These are phyloP conservation scores for Zaprionus nigranus DNA, from an alignment of 1,140 invertebrate genomes.

Conservation along the genomic window DNA sequence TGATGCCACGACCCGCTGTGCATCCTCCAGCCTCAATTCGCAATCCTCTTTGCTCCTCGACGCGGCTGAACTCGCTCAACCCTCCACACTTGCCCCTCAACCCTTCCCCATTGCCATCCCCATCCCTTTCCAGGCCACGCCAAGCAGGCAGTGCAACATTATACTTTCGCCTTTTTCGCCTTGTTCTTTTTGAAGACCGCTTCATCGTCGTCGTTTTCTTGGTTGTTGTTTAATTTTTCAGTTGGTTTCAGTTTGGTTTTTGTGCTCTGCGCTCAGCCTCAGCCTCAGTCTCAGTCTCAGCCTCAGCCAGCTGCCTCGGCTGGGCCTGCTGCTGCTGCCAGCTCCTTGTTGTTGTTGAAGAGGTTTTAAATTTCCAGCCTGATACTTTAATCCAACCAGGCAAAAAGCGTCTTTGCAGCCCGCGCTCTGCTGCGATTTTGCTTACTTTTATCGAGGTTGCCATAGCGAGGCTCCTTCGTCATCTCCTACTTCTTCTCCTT, in stretches of 20 bases:
- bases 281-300: background rate
- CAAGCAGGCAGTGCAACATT: conserved; percentile 42
- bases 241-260: conserved; percentile 61
- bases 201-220: conserved; percentile 42
- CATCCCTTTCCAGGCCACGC: background rate
- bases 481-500: background rate
- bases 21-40: conserved; percentile 7
- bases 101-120: background rate
- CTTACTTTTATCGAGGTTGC: conserved; percentile 46
- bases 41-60: background rate
- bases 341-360: conserved; percentile 31
- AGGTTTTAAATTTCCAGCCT: conserved; percentile 65
- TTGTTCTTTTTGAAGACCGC: conserved; percentile 44
- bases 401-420: conserved; percentile 30
- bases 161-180: conserved; percentile 49
- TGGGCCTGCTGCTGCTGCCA: conserved; percentile 3
- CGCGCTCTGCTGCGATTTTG: conserved; percentile 24
- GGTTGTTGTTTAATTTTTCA: conserved; percentile 62
- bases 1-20: conserved; percentile 38
- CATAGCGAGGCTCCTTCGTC: conserved; percentile 16
- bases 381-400: conserved; percentile 59
- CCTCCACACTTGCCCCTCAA: background rate
- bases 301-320: background rate
- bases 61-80: background rate
- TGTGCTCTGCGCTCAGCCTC: conserved; percentile 11